Percentiles rank a stretch among this genome's conserved stretches.
Evolutionary conservation across 1,140 invertebrate genomes (phyloP).

Genomic region (Trialeurodes vaporariorum): DNA sequence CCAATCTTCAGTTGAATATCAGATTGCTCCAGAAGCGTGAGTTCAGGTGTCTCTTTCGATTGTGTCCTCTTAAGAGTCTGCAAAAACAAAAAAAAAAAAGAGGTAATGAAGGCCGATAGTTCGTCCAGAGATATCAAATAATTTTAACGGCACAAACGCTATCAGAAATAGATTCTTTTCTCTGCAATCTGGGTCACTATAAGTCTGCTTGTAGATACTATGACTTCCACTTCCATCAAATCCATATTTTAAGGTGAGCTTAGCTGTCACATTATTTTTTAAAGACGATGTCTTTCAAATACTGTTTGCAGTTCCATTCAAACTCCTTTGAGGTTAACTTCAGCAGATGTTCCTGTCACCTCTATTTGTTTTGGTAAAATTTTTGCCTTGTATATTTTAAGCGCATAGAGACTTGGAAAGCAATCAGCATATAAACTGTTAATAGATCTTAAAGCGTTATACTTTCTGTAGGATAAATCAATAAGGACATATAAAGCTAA

Average conservation of each 20-base stretch:
- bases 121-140: constrained; percentile 8
- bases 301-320: neutral
- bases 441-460: neutral
- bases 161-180: constrained; percentile 10
- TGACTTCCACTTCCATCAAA: constrained; percentile 8
- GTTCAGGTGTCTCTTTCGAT: constrained; percentile 15
- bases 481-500: neutral
- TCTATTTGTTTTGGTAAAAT: neutral
- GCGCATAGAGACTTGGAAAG: neutral
- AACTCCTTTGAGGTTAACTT: neutral
- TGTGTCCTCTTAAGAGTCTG: constrained; percentile 22
- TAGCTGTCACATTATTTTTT: neutral
- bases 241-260: constrained; percentile 3
- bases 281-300: neutral
- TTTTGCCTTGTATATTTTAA: neutral
- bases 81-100: too few species aligned
- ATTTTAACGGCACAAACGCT: constrained; percentile 5
- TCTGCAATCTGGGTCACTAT: neutral
- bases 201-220: constrained; percentile 8
- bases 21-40: constrained; percentile 8
- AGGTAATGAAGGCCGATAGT: constrained; percentile 10
- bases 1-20: constrained; percentile 9
- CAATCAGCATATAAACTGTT: neutral
- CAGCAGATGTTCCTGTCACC: neutral
- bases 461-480: neutral